These are phyloP conservation scores for Linurgus olivaceus DNA, from an alignment of 2,797 vertebrate genomes.

Conservation along the genomic window DNA sequence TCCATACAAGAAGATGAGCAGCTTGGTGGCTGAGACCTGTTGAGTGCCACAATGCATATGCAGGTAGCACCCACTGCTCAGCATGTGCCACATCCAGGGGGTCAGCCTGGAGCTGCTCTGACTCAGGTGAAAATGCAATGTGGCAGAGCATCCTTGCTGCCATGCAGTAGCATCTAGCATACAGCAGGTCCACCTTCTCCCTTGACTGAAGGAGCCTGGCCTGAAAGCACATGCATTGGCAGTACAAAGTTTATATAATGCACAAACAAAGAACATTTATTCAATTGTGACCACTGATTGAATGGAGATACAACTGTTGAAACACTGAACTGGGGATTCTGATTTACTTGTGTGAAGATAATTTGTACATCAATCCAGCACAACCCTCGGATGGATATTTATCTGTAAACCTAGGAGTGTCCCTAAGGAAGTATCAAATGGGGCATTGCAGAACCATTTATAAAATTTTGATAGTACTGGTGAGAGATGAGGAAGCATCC, in stretches of 20 bases:
- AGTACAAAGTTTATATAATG: neutral
- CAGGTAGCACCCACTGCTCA: neutral
- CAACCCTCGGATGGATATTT: neutral
- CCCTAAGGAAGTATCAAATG: neutral
- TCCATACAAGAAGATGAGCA: neutral
- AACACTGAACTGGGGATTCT: neutral
- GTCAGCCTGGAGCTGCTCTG: neutral
- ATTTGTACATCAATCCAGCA: neutral
- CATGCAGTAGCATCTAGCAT: neutral
- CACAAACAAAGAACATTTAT: neutral
- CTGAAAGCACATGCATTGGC: neutral
- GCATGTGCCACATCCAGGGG: neutral
- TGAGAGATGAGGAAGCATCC: neutral
- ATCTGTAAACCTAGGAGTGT: neutral
- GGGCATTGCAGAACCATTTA: neutral
- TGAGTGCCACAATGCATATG: accelerated
- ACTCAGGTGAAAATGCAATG: neutral
- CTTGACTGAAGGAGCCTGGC: neutral
- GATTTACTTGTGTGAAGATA: neutral
- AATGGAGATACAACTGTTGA: neutral
- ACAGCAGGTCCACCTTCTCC: neutral
- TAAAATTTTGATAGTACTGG: neutral
- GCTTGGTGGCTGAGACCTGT: neutral
- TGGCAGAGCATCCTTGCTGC: neutral
- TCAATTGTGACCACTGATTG: neutral